phyloP scores from a whole-genome alignment of 2,113 vertebrate genomes.

The Myiopsitta monachus region DNA sequence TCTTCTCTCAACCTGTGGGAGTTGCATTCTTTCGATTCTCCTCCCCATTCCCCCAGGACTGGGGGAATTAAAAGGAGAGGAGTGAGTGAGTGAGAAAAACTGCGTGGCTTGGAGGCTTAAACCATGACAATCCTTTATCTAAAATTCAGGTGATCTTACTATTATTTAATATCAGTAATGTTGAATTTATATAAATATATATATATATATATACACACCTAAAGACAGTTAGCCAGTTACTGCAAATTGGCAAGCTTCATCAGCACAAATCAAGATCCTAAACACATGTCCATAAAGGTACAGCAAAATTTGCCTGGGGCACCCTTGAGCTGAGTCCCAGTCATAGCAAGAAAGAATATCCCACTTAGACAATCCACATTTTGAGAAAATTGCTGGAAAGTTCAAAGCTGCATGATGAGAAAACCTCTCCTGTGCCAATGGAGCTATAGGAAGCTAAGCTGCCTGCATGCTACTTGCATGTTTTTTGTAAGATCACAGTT shows the following conservation, averaged over 20 bases:
- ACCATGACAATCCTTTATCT: too few relatives aligned
- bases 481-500: not conserved
- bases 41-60: too few relatives aligned
- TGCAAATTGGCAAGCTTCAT: not conserved
- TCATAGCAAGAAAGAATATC: not conserved
- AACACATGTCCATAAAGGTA: not conserved
- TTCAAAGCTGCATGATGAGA: accelerated
- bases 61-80: too few relatives aligned
- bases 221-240: not conserved
- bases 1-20: too few relatives aligned
- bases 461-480: not conserved
- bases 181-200: not conserved
- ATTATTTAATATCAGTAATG: not conserved
- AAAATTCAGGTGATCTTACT: not conserved
- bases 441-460: not conserved
- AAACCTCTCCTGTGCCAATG: not conserved
- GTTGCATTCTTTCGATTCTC: too few relatives aligned
- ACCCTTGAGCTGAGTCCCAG: not conserved
- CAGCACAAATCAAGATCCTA: not conserved
- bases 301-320: not conserved
- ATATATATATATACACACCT: not conserved
- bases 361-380: not conserved
- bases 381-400: not conserved
- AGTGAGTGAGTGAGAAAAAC: too few relatives aligned
- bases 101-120: too few relatives aligned